A percentile compares a stretch with the other conserved stretches of the same genome.
phyloP scores from a whole-genome alignment of 2,888 invertebrate genomes.

The Anarsia innoxiella region DNA sequence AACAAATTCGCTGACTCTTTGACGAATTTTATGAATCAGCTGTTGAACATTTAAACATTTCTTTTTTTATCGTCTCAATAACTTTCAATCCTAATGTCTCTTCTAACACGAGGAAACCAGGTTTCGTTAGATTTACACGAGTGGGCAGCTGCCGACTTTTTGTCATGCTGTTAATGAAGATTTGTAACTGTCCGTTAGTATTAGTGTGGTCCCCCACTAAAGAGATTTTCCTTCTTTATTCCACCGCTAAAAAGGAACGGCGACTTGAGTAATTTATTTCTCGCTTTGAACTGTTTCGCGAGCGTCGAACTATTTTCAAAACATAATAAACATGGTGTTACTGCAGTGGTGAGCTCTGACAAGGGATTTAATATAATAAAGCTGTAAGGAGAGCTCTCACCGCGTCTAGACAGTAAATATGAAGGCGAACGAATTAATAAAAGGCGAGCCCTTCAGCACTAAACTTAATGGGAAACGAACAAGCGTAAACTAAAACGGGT shows the following conservation, averaged over 20 bases:
- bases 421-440: slow-evolving; percentile 46
- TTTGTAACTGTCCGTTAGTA: slow-evolving; percentile 52
- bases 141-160: slow-evolving; percentile 51
- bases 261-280: slow-evolving; percentile 43
- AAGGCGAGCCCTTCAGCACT: slow-evolving; percentile 37
- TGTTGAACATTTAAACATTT: slow-evolving; percentile 9
- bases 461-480: slow-evolving; percentile 52
- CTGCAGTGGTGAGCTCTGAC: slow-evolving; percentile 27
- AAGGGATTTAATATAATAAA: slow-evolving; percentile 40
- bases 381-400: slow-evolving; percentile 32
- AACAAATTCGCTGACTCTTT: slow-evolving; percentile 2
- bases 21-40: slow-evolving; percentile 12
- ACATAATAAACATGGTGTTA: slow-evolving; percentile 30
- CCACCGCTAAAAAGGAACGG: slow-evolving; percentile 40
- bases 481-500: slow-evolving; percentile 55
- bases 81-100: slow-evolving; percentile 21
- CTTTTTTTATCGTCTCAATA: slow-evolving; percentile 15
- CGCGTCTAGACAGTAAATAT: slow-evolving; percentile 28
- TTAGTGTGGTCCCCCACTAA: slow-evolving; percentile 51
- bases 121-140: slow-evolving; percentile 45
- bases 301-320: slow-evolving; percentile 38
- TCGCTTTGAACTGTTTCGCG: slow-evolving; percentile 52
- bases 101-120: slow-evolving; percentile 30
- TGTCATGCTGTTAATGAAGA: slow-evolving; percentile 64
- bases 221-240: slow-evolving; percentile 44